Conservation (phyloP, 2,888 invertebrate genomes). For the Eupithecia subumbrata region DNA sequence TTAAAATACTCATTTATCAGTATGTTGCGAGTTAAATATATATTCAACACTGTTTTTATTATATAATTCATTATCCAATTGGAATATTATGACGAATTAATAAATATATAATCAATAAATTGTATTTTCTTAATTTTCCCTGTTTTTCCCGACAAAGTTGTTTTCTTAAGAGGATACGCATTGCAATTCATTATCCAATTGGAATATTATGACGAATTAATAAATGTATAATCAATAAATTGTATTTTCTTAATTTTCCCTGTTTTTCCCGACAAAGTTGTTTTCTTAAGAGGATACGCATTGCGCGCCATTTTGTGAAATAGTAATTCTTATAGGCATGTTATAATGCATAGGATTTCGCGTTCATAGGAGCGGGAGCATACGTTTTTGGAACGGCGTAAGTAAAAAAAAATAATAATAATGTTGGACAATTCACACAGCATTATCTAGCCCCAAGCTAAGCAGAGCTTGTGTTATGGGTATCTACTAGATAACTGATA, state of each 20-base stretch:
- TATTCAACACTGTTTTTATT: conserved; percentile 48
- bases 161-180: no score
- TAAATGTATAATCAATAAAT: conserved; percentile 56
- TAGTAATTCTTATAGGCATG: no score
- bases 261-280: background rate
- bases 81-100: conserved; percentile 58
- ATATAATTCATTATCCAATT: conserved; percentile 40
- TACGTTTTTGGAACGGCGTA: no score
- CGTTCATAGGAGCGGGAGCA: no score
- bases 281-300: no score
- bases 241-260: conserved; percentile 5
- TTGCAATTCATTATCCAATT: conserved; percentile 38
- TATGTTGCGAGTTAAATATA: conserved; percentile 36
- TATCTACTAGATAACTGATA: no score
- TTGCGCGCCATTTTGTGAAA: no score
- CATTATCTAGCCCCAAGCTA: no score
- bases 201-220: conserved; percentile 58
- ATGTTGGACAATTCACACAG: no score
- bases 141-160: background rate
- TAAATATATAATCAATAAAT: conserved; percentile 56
- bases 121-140: conserved; percentile 5
- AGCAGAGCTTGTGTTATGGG: no score
- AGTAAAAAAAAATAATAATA: no score
- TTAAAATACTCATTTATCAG: conserved; percentile 44
- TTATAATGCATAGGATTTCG: no score